phyloP scores from a whole-genome alignment of 2,888 invertebrate genomes.

The Latheticus oryzae region DNA sequence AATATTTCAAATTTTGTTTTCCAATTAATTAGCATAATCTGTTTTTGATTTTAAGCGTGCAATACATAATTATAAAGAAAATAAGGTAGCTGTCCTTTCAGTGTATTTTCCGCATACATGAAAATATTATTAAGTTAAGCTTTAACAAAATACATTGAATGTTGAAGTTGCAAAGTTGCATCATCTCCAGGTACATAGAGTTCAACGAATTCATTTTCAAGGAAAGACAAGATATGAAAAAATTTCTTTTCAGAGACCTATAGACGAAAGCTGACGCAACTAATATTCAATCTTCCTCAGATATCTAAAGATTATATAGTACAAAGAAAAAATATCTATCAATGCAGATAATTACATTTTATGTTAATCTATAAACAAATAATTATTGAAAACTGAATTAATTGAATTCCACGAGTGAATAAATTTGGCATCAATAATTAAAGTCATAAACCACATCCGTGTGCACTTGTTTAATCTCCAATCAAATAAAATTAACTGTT shows the following conservation, averaged over 20 bases:
- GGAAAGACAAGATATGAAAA: conserved; percentile 24
- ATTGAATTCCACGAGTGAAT: conserved; percentile 29
- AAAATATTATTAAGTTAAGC: too few relatives aligned
- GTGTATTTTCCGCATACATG: too few relatives aligned
- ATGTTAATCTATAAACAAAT: conserved; percentile 8
- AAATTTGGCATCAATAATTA: conserved; percentile 32
- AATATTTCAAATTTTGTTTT: too few relatives aligned
- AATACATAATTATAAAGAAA: too few relatives aligned
- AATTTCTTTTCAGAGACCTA: conserved; percentile 29
- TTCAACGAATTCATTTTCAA: conserved; percentile 30
- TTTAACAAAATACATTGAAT: too few relatives aligned
- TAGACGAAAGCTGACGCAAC: conserved; percentile 35
- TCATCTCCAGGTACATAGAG: conserved; percentile 22
- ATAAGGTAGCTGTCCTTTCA: too few relatives aligned
- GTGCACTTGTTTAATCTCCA: conserved; percentile 19
- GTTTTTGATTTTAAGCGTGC: too few relatives aligned
- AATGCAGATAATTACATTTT: conserved; percentile 19
- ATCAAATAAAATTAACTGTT: conserved; percentile 18
- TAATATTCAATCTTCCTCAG: conserved; percentile 18
- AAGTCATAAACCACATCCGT: too few relatives aligned
- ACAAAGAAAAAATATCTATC: conserved; percentile 25
- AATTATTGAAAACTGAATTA: conserved; percentile 30
- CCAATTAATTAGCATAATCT: too few relatives aligned
- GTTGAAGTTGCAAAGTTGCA: conserved; percentile 26
- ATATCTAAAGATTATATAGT: conserved; percentile 23